These are phyloP conservation scores for Paradoxurus hermaphroditus DNA, from an alignment of 2,113 vertebrate species.

Conservation along the genomic window DNA sequence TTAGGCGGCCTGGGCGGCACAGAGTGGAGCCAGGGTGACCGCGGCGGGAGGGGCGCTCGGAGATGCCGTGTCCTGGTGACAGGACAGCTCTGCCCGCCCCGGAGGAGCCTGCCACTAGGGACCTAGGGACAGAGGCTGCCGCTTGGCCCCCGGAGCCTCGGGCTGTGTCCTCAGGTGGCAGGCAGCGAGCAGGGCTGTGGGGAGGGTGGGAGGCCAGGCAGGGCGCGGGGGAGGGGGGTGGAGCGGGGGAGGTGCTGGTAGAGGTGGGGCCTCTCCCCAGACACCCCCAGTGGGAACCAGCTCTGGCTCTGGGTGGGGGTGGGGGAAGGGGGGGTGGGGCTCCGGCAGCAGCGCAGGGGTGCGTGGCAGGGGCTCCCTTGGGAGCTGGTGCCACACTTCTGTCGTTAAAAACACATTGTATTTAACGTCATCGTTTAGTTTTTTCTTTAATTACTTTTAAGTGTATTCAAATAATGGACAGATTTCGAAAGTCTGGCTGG, in stretches of 20 bases:
- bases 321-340: not conserved
- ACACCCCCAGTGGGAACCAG: rapidly evolving
- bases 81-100: rapidly evolving
- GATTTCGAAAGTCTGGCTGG: not conserved
- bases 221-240: not conserved
- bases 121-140: rapidly evolving
- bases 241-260: rapidly evolving
- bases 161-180: not conserved
- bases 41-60: not conserved
- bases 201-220: too few species aligned
- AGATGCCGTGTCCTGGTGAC: not conserved
- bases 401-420: not conserved
- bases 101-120: not conserved
- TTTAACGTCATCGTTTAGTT: not conserved
- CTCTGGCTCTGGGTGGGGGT: not conserved
- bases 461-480: not conserved
- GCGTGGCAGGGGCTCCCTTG: not conserved
- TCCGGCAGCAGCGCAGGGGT: not conserved
- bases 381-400: not conserved
- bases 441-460: not conserved
- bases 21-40: not conserved
- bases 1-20: not conserved
- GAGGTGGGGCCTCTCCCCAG: not conserved
- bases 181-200: too few species aligned
- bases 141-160: rapidly evolving